Evolutionary conservation across 2,113 vertebrate genomes (phyloP).

Genomic region (Turdus rufiventris): DNA sequence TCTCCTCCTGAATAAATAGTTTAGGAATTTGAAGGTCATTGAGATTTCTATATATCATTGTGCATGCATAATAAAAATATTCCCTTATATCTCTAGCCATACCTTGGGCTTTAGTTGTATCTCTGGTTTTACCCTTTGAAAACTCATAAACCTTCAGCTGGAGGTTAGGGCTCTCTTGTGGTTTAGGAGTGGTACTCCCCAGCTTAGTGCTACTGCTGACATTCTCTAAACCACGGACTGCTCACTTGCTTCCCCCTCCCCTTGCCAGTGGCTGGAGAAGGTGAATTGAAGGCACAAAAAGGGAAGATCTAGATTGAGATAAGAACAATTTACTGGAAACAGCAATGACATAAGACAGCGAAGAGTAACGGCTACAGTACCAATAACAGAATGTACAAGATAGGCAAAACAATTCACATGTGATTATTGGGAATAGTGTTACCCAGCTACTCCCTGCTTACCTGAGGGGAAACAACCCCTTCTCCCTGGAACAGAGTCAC

Average conservation of each 20-base stretch:
- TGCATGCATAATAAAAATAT: not conserved
- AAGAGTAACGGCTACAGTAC: not conserved
- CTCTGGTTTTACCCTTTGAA: not conserved
- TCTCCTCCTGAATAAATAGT: not conserved
- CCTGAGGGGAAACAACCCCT: accelerated
- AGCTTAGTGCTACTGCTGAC: not conserved
- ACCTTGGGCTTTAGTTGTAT: not conserved
- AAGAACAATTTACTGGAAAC: not conserved
- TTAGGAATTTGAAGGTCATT: not conserved
- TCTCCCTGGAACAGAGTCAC: not conserved
- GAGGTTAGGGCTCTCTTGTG: not conserved
- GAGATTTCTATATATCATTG: not conserved
- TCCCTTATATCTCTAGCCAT: not conserved
- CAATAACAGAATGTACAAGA: not conserved
- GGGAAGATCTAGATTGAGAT: not conserved
- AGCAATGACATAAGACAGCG: not conserved
- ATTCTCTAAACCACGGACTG: not conserved
- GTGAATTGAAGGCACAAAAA: not conserved
- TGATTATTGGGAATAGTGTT: not conserved
- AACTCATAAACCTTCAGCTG: not conserved
- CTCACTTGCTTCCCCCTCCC: not conserved
- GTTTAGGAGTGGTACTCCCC: not conserved
- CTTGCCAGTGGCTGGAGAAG: not conserved
- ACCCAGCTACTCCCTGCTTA: not conserved
- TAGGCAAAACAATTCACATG: not conserved